Percentiles rank a stretch among this genome's conserved stretches.
Evolutionary conservation across 2,113 vertebrate genomes (phyloP).

Genomic region (Calcarius ornatus): DNA sequence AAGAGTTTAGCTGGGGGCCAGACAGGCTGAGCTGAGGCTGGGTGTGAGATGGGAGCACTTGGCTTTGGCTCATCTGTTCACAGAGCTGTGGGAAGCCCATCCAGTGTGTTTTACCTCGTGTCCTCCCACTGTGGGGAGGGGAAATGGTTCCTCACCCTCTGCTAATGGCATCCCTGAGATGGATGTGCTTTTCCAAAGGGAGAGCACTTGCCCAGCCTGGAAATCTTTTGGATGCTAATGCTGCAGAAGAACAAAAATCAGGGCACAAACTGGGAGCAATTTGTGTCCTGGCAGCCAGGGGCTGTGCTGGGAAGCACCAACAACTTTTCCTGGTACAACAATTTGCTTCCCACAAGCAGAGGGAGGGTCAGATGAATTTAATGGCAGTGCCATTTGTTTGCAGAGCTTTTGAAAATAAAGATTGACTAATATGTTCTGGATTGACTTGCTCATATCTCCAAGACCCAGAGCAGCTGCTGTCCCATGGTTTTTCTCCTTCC

Average conservation of each 20-base stretch:
- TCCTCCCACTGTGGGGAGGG: not conserved
- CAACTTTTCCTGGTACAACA: not conserved
- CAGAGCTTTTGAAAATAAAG: constrained; percentile 3
- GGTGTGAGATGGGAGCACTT: not conserved
- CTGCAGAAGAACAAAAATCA: not conserved
- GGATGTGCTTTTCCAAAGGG: not conserved
- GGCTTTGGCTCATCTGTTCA: rapidly evolving
- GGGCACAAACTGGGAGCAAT: not conserved
- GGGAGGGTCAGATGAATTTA: not conserved
- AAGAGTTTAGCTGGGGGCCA: not conserved
- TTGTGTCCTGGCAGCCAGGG: not conserved
- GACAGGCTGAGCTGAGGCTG: not conserved
- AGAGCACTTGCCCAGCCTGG: not conserved
- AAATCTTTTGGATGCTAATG: not conserved
- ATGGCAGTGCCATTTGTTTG: not conserved
- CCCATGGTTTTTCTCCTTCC: not conserved
- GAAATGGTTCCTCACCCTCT: not conserved
- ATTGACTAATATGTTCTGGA: not conserved
- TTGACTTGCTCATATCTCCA: not conserved
- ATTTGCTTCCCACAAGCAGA: not conserved
- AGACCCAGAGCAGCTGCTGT: not conserved
- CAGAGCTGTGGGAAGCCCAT: not conserved
- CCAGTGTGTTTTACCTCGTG: rapidly evolving
- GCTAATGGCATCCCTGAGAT: not conserved
- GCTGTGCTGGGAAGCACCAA: not conserved